These are phyloP conservation scores for Antheraea yamamai DNA, from an alignment of 2,888 invertebrate genomes.

Conservation along the genomic window DNA sequence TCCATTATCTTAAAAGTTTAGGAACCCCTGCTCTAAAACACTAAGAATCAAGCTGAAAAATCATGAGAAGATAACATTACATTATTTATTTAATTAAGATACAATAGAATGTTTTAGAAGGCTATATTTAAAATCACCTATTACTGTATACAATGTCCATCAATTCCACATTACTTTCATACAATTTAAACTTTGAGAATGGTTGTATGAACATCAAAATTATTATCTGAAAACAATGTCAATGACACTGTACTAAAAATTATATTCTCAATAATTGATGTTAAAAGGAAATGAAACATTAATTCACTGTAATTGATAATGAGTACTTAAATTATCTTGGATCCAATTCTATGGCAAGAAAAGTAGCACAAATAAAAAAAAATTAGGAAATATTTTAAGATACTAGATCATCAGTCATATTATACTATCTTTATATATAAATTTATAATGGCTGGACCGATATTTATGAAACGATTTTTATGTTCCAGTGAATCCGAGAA, in stretches of 20 bases:
- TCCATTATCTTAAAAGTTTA: too few species aligned
- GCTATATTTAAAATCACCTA: too few species aligned
- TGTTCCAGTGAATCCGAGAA: too few species aligned
- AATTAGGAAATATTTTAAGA: background rate
- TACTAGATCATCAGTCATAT: background rate
- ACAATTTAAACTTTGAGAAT: background rate
- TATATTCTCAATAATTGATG: background rate
- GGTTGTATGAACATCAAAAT: background rate
- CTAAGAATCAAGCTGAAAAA: too few species aligned
- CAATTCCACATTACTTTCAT: background rate
- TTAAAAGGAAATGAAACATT: background rate
- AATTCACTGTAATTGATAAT: background rate
- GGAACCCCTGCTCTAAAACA: too few species aligned
- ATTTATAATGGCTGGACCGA: too few species aligned
- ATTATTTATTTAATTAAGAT: too few species aligned
- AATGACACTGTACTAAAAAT: background rate
- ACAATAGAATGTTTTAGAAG: too few species aligned
- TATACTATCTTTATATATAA: too few species aligned
- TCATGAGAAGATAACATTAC: too few species aligned
- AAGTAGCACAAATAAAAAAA: background rate
- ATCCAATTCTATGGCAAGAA: background rate
- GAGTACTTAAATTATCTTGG: background rate
- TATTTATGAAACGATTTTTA: too few species aligned
- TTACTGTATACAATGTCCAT: too few species aligned
- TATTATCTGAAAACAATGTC: background rate